Percentiles rank a stretch among this genome's conserved stretches.
These are phyloP conservation scores for Microcebus murinus DNA, from an alignment of 2,113 vertebrate species.

Conservation along the genomic window DNA sequence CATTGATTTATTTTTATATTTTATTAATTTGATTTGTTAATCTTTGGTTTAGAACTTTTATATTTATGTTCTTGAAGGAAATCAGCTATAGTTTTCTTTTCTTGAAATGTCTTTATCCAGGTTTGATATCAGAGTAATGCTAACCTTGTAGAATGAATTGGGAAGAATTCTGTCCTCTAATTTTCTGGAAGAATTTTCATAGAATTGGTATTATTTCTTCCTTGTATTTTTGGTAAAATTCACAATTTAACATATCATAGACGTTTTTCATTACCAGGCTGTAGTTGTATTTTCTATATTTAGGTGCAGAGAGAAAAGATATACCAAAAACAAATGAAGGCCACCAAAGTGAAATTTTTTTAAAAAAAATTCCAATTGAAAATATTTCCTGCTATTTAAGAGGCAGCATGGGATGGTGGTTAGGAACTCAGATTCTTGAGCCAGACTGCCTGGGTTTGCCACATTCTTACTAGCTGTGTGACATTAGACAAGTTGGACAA, in stretches of 20 bases:
- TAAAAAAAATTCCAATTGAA: not conserved
- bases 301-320: slow-evolving; percentile 4
- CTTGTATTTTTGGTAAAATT: not conserved
- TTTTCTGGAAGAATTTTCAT: not conserved
- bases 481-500: not conserved
- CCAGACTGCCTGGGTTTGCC: not conserved
- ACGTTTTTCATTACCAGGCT: not conserved
- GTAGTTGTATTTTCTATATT: slow-evolving; percentile 34
- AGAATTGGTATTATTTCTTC: not conserved
- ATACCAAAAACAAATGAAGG: not conserved
- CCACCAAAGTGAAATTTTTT: slow-evolving; percentile 4
- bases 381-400: not conserved
- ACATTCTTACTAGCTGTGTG: not conserved
- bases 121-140: not conserved
- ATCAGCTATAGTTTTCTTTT: not conserved
- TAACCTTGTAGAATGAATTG: not conserved
- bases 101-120: not conserved
- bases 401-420: not conserved
- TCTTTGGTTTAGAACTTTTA: not conserved
- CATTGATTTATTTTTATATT: not conserved
- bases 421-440: not conserved
- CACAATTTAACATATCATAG: not conserved
- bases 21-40: not conserved
- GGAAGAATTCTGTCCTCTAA: not conserved
- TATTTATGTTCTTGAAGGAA: not conserved